Evolutionary conservation across 2,888 invertebrate genomes (phyloP), one percentile per base, ranked within the genome.

Genomic region (Flabesymbios commensalis): DNA sequence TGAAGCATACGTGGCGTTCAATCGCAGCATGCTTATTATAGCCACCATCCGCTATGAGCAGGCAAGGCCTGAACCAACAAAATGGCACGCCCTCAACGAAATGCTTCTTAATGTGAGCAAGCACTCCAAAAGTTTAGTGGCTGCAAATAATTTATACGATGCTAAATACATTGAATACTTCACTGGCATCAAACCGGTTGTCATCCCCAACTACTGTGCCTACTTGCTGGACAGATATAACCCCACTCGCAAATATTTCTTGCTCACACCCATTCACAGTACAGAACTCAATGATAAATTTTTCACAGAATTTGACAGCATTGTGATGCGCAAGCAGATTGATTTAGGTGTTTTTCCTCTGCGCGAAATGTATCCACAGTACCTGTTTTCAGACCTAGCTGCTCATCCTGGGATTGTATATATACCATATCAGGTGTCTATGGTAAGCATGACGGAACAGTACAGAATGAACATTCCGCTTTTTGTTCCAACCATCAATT

Each of bases 101-200:
- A 43, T 69, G 5, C 56, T 69, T 3, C 17, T 51, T 19, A 41
- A 48, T 22, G 59, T 68, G 14, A 41, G 62, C 19, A 28, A 33
- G 10, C 24, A 61, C 24, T 42, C 57, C 19, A 29, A 42, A 28
- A 67, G 60, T 41, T 39, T 71, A 24, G 42, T 71, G 17, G 71
- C 67, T 22, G 71, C 70, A n/a, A 71, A 71, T 48, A 71, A 71
- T 51, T 55, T 71, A 7, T 71, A 71, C 42, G 71, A 71, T 48
- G 65, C 67, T 5, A 66, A 69, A 45, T 71, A 71, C 59, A 67
- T 71, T 10, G 64, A 71, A 42, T 71, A 71, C 54, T 71, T 71
- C 61, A 69, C 70, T 5, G 71, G 71, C 14, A 26, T 69, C 4
- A 57, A 61, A 29, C 63, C 65, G 1, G 28, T 57, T n/a, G 29